Evolutionary conservation across 2,113 vertebrate genomes (phyloP).

Genomic region (Petroica traversi): DNA sequence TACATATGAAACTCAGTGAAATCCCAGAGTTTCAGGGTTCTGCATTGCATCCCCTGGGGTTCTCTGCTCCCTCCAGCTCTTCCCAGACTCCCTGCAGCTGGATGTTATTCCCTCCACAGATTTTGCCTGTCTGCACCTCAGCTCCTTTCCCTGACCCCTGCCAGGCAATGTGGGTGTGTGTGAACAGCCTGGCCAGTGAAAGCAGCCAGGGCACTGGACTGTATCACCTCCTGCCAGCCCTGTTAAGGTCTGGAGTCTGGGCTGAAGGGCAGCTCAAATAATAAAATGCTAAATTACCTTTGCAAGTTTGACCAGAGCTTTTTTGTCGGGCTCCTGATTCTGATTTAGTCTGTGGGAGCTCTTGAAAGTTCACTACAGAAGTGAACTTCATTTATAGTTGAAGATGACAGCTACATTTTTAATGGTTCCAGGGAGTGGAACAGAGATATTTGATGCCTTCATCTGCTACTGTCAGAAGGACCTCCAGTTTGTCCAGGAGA

Average conservation of each 20-base stretch:
- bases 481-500: slow-evolving; percentile 91
- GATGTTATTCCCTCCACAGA: not conserved
- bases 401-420: not conserved
- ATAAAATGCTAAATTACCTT: not conserved
- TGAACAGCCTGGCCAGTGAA: not conserved
- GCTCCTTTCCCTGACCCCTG: not conserved
- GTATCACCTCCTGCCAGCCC: not conserved
- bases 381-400: not conserved
- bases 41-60: not conserved
- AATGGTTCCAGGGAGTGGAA: slow-evolving; percentile 70
- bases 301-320: not conserved
- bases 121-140: not conserved
- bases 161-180: not conserved
- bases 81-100: not conserved
- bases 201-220: not conserved
- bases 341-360: not conserved
- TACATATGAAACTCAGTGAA: not conserved
- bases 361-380: not conserved
- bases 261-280: not conserved
- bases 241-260: not conserved
- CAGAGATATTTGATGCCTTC: slow-evolving; percentile 93
- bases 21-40: not conserved
- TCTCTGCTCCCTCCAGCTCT: not conserved
- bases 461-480: slow-evolving; percentile 96
- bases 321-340: not conserved